Evolutionary conservation across 2,797 vertebrate species (phyloP).

Genomic region (Cryptoprocta ferox): DNA sequence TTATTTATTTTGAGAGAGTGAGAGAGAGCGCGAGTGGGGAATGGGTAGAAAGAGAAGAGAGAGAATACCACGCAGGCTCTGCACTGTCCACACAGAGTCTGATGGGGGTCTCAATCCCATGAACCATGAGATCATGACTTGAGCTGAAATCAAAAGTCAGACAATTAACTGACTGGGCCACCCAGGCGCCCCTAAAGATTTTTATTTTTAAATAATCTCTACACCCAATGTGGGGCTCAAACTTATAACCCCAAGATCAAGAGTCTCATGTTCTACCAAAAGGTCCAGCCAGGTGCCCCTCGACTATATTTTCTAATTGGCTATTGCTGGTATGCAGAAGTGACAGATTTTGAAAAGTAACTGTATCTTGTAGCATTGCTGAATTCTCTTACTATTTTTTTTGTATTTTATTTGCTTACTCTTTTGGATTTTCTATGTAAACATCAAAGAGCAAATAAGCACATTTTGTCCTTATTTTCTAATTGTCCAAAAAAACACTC

Average conservation of each 20-base stretch:
- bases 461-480: neutral
- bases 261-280: neutral
- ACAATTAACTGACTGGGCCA: no score
- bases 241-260: neutral
- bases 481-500: neutral
- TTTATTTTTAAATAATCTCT: neutral
- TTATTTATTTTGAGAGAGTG: no score
- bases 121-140: no score
- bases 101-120: no score
- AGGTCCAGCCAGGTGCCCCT: neutral
- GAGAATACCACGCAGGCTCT: no score
- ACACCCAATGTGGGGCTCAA: neutral
- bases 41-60: no score
- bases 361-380: neutral
- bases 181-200: neutral
- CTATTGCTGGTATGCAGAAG: neutral
- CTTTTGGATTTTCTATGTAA: neutral
- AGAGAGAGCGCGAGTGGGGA: no score
- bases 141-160: no score
- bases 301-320: neutral
- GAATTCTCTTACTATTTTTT: neutral
- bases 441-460: neutral
- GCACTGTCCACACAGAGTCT: no score
- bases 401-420: slow-evolving; percentile 18
- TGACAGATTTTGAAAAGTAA: neutral